Percentiles rank a stretch among this genome's conserved stretches.
Evolutionary conservation across 2,888 invertebrate genomes (phyloP).

Genomic region (Sphinx pinastri): DNA sequence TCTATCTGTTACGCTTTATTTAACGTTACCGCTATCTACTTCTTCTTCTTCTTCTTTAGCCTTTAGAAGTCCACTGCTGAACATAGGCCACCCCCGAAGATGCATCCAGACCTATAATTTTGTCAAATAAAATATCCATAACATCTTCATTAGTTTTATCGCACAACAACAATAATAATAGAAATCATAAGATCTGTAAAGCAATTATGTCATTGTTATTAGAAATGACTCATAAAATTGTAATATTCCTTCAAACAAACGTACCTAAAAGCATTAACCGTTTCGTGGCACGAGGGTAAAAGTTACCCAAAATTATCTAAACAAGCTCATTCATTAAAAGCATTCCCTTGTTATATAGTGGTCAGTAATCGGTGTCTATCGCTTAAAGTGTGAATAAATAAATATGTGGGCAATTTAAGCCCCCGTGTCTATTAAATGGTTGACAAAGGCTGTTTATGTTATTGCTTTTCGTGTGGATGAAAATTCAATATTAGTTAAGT

Average conservation of each 20-base stretch:
- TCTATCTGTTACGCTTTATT: too few relatives aligned
- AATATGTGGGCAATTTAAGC: conserved; percentile 11
- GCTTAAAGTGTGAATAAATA: conserved; percentile 33
- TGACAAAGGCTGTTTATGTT: not conserved
- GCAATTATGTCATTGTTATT: too few relatives aligned
- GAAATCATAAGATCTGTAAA: too few relatives aligned
- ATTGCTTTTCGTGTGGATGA: not conserved
- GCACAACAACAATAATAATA: too few relatives aligned
- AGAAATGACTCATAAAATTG: too few relatives aligned
- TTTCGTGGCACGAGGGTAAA: conserved; percentile 43
- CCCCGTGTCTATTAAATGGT: not conserved
- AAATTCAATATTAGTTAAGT: not conserved
- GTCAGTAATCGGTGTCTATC: conserved; percentile 54
- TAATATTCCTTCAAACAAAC: not conserved
- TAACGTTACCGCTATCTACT: too few relatives aligned
- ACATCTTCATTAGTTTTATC: too few relatives aligned
- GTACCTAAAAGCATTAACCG: conserved; percentile 36
- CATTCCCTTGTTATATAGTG: conserved; percentile 54
- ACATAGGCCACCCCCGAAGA: too few relatives aligned
- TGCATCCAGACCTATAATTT: too few relatives aligned
- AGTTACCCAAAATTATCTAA: conserved; percentile 44
- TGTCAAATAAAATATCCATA: too few relatives aligned
- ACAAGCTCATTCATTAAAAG: conserved; percentile 64
- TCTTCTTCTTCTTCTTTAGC: too few relatives aligned
- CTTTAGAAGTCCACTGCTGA: too few relatives aligned